Conservation (phyloP, 2,888 invertebrate genomes). For the Xanthorhoe spadicearia region DNA sequence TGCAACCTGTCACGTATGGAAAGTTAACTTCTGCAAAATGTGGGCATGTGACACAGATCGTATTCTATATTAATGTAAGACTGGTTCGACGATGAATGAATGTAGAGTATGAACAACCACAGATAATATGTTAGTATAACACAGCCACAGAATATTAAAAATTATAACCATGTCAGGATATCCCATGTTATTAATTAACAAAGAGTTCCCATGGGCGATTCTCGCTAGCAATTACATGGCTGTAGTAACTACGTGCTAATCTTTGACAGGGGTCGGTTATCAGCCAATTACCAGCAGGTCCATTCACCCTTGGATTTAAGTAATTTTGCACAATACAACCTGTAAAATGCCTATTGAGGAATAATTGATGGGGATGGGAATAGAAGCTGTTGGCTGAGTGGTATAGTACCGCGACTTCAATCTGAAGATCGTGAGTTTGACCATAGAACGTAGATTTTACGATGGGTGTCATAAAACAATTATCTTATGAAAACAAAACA, state of each 20-base stretch:
- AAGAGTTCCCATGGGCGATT: conserved; percentile 7
- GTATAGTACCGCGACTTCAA: too few species aligned
- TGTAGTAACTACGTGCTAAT: conserved; percentile 5
- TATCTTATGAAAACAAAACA: neutral
- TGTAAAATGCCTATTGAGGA: conserved; percentile 7
- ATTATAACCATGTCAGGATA: neutral
- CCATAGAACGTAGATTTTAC: too few species aligned
- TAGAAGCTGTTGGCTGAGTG: neutral
- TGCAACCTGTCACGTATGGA: too few species aligned
- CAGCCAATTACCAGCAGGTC: conserved; percentile 29
- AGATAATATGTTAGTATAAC: neutral
- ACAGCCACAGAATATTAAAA: neutral
- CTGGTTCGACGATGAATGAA: too few species aligned
- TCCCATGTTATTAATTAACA: conserved; percentile 14
- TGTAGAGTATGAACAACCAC: too few species aligned
- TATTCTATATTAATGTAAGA: too few species aligned
- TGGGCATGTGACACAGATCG: too few species aligned
- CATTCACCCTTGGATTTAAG: conserved; percentile 7
- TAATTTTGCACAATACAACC: conserved; percentile 12
- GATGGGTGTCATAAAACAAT: neutral
- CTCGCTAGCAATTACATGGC: conserved; percentile 9
- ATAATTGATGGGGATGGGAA: conserved; percentile 5
- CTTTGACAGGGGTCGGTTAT: conserved; percentile 22
- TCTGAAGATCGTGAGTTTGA: too few species aligned
- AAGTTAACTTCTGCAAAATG: too few species aligned